These are phyloP conservation scores for Myiozetetes cayanensis DNA, from an alignment of 2,113 vertebrate genomes.

Conservation along the genomic window DNA sequence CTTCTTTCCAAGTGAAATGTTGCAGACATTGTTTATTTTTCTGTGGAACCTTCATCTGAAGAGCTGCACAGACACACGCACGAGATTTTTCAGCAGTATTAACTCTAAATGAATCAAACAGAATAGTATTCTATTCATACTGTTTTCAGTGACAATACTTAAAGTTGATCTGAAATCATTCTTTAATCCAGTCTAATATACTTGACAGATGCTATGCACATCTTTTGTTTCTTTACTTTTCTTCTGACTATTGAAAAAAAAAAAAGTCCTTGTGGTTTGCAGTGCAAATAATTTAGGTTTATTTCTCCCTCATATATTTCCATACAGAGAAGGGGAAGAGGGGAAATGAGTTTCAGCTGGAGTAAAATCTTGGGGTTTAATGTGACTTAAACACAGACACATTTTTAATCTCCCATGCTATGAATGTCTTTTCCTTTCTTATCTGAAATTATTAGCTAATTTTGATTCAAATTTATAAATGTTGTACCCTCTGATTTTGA, in stretches of 20 bases:
- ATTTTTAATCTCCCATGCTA: background rate
- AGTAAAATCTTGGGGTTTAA: slow-evolving; percentile 9
- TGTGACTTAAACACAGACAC: background rate
- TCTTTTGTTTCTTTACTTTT: background rate
- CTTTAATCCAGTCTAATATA: background rate
- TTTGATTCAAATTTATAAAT: background rate
- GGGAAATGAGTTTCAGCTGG: slow-evolving; percentile 46
- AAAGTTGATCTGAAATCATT: background rate
- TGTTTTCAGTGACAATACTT: background rate
- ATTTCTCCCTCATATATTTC: background rate
- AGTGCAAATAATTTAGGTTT: slow-evolving; percentile 37
- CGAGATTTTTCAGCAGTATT: background rate
- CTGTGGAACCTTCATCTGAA: slow-evolving; percentile 6
- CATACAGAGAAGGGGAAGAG: background rate
- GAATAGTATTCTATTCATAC: background rate
- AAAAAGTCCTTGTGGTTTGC: slow-evolving; percentile 25
- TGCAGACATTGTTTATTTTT: slow-evolving; percentile 32
- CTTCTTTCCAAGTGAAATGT: slow-evolving; percentile 17
- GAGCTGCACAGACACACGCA: background rate
- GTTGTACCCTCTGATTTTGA: background rate
- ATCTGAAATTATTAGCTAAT: background rate
- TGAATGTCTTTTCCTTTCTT: background rate
- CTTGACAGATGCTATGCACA: slow-evolving; percentile 23
- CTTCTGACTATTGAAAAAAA: slow-evolving; percentile 25
- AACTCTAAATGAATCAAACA: background rate